Evolutionary conservation across 2,888 invertebrate species (phyloP).

Genomic region (Brachyptera risi): DNA sequence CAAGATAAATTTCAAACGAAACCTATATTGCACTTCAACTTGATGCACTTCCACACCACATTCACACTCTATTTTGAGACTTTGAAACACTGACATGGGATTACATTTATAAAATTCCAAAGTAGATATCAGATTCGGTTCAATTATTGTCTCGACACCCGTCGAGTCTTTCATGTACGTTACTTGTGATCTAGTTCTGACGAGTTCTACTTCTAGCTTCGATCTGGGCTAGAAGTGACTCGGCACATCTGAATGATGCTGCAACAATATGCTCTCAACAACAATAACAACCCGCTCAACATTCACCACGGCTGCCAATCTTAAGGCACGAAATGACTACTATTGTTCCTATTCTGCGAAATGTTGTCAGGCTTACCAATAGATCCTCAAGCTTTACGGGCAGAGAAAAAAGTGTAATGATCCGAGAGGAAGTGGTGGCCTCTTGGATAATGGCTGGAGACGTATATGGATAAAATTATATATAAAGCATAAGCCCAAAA

Average conservation of each 20-base stretch:
- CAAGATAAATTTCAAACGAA: too few species aligned
- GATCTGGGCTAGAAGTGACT: not conserved
- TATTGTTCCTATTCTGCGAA: constrained; percentile 13
- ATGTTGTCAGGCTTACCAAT: not conserved
- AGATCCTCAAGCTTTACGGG: too few species aligned
- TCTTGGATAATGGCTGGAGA: too few species aligned
- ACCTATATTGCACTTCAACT: too few species aligned
- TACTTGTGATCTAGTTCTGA: not conserved
- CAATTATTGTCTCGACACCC: not conserved
- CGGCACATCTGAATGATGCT: not conserved
- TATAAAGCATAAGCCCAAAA: too few species aligned
- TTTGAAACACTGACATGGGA: too few species aligned
- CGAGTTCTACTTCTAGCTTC: not conserved
- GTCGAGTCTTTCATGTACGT: not conserved
- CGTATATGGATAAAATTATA: too few species aligned
- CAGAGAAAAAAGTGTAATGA: too few species aligned
- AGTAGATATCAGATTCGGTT: constrained; percentile 10
- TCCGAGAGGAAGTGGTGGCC: too few species aligned
- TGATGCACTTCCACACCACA: too few species aligned
- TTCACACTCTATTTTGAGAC: too few species aligned
- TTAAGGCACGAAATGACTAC: not conserved
- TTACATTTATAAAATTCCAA: not conserved
- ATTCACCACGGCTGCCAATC: constrained; percentile 17
- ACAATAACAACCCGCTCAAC: constrained; percentile 1
- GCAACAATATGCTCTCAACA: constrained; percentile 3